A percentile compares a stretch with the other conserved stretches of the same genome.
Evolutionary conservation across 30 jellyfish, hydroid and myxozoan species (phyloP).

Genomic region (Aurelia sp.): DNA sequence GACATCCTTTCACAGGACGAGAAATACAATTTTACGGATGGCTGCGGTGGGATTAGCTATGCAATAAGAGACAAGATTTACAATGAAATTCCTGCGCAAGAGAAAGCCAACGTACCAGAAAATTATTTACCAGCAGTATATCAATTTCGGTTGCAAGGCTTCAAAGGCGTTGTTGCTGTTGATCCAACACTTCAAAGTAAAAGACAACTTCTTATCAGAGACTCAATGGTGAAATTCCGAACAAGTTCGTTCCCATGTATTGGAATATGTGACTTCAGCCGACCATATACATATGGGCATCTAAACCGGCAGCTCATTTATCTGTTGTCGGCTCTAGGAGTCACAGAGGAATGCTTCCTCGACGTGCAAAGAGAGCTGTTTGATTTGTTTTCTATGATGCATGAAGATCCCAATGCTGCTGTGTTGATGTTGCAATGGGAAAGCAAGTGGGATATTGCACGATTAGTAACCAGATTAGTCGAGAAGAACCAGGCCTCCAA

Average conservation of each 20-base stretch:
- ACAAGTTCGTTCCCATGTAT: constrained; percentile 16
- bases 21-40: constrained; percentile 34
- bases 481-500: background rate
- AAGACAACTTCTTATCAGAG: background rate
- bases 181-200: background rate
- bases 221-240: constrained; percentile 27
- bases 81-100: constrained; percentile 14
- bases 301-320: constrained; percentile 33
- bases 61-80: background rate
- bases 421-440: constrained; percentile 16
- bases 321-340: constrained; percentile 40
- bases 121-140: constrained; percentile 34
- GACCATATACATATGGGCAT: constrained; percentile 36
- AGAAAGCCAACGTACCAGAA: background rate
- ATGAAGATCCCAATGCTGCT: constrained; percentile 27
- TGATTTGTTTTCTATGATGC: constrained; percentile 5
- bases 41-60: constrained; percentile 37
- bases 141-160: constrained; percentile 35
- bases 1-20: constrained; percentile 8
- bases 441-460: background rate
- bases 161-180: constrained; percentile 44
- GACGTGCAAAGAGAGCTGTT: constrained; percentile 18
- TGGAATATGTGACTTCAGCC: constrained; percentile 26
- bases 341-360: constrained; percentile 18
- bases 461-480: background rate